Evolutionary conservation across 2,888 invertebrate species (phyloP), one percentile per base, ranked within the genome.

Genomic region (Ethmia dodecea): DNA sequence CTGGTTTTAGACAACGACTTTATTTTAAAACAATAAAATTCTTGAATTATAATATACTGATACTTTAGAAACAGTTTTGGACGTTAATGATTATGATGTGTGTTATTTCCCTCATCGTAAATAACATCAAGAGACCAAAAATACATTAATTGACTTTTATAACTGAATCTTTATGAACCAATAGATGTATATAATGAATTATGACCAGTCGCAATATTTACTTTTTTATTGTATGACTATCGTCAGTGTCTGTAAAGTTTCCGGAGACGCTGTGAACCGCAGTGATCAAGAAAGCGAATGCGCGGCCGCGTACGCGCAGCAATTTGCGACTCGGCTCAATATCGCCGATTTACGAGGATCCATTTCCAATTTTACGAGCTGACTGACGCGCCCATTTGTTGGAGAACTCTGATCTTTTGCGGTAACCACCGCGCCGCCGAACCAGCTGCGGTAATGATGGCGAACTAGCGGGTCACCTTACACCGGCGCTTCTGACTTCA

Each of bases 341-440:
- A 70, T 69, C 55, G 55, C 51, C 66, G 70, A 75, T 78, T 79
- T 77, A 75, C 72, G 75, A 75, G 68, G 62, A 75, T 69, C 64
- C 68, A 70, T 76, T 75, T 75, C 60, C 63, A 64, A 76, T 71
- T 78, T 80, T 79, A 78, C 60, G 75, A 75, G 60, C 67, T 54
- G 54, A 55, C 60, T 71, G 66, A 74, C 61, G 59, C 56, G 64
- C 37, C 70, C 70, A 73, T 58, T 60, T 61, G 55, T 55, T 48
- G 42, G 41, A 59, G 72, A 65, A 45, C 73, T 60, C 59, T 49
- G 53, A 57, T 63, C 57, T 55, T 56, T 43, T 40, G 42, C 41
- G 35, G 41, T 41, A 39, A 35, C 43, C 40, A 37, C 35, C 35
- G 35, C 30, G 32, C 38, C 31, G 31, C 37, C 44, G 47, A 48